These are phyloP conservation scores for Prunella strophiata DNA, from an alignment of 2,797 vertebrate species.

Conservation along the genomic window DNA sequence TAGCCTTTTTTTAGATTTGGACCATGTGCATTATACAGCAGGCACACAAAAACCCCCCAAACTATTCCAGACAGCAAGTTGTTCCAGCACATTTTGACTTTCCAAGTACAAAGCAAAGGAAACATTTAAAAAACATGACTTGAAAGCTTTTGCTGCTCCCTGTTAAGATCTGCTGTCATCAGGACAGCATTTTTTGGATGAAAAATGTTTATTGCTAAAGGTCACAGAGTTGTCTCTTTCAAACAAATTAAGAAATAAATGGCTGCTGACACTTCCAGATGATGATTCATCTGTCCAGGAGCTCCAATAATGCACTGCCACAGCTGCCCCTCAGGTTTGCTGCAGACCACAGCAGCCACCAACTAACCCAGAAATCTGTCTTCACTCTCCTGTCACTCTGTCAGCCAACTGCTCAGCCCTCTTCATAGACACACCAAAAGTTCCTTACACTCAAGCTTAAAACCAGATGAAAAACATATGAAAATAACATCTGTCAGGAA, in stretches of 20 bases:
- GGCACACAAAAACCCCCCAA: background rate
- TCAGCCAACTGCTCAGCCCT: background rate
- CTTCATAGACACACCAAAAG: background rate
- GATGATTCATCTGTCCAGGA: slow-evolving; percentile 18
- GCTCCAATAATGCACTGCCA: background rate
- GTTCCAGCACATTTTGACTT: slow-evolving; percentile 10
- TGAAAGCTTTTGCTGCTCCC: background rate
- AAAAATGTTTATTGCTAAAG: slow-evolving; percentile 54
- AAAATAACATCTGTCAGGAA: background rate
- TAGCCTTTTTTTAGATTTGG: background rate
- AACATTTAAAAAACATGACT: background rate
- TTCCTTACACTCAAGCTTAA: background rate
- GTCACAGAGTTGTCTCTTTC: slow-evolving; percentile 24
- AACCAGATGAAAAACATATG: slow-evolving; percentile 4
- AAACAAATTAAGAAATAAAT: slow-evolving; percentile 39
- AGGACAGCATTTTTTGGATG: slow-evolving; percentile 2
- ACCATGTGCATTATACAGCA: background rate
- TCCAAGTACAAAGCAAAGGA: slow-evolving; percentile 8
- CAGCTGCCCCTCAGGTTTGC: slow-evolving; percentile 44
- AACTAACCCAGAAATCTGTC: slow-evolving; percentile 19
- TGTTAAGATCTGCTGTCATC: slow-evolving; percentile 25
- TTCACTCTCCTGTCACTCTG: background rate
- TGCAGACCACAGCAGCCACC: slow-evolving; percentile 20
- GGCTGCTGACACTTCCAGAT: slow-evolving; percentile 42
- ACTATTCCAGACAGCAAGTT: background rate